These are phyloP conservation scores for Gobiocypris rarus DNA, from an alignment of 2,113 vertebrate genomes.

Conservation along the genomic window DNA sequence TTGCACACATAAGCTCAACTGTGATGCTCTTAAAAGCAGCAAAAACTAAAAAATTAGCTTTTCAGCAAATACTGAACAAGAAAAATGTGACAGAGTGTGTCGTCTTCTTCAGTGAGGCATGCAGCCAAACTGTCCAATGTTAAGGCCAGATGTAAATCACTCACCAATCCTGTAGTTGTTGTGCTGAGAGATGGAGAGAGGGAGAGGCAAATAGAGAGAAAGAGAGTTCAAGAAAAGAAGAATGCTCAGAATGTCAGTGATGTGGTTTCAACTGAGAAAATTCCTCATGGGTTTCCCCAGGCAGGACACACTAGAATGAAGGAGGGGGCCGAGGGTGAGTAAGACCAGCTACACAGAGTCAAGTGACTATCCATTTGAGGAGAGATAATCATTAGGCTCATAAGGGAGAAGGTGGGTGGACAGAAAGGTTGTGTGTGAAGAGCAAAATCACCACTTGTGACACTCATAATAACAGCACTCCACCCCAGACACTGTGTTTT, in stretches of 20 bases:
- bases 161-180: constrained; percentile 33
- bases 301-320: constrained; percentile 28
- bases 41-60: neutral
- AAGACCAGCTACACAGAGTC: neutral
- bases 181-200: constrained; percentile 10
- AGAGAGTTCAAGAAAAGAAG: constrained; percentile 49
- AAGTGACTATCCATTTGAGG: constrained; percentile 13
- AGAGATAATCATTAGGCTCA: constrained; percentile 38
- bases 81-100: neutral
- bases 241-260: constrained; percentile 75
- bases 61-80: neutral
- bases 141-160: constrained; percentile 44
- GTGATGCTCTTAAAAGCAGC: neutral
- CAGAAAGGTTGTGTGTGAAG: constrained; percentile 22
- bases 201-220: constrained; percentile 1
- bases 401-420: constrained; percentile 23
- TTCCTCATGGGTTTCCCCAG: constrained; percentile 54
- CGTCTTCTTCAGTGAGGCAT: neutral
- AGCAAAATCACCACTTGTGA: constrained; percentile 53
- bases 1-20: neutral
- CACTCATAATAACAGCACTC: constrained; percentile 45
- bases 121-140: neutral
- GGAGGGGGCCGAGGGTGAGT: neutral
- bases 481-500: constrained; percentile 57
- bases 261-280: constrained; percentile 56